Evolutionary conservation across 2,113 vertebrate genomes (phyloP).

Genomic region (Struthidea cinerea): DNA sequence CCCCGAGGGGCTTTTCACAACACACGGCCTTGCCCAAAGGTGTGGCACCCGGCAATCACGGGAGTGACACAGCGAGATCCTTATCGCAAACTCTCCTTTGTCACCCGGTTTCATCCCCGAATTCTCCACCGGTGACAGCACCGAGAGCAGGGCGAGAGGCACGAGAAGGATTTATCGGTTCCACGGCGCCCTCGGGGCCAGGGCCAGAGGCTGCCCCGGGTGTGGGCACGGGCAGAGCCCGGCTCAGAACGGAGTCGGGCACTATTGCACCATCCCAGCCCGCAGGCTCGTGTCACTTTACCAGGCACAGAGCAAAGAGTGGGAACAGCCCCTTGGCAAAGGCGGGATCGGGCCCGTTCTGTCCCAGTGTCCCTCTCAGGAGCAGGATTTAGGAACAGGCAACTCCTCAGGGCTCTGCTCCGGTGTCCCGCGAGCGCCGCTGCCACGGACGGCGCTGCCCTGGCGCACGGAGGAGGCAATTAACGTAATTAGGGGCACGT

Average conservation of each 20-base stretch:
- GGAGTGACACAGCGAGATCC: background rate
- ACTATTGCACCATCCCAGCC: rapidly evolving
- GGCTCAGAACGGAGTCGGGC: rapidly evolving
- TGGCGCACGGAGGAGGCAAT: background rate
- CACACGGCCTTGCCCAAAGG: rapidly evolving
- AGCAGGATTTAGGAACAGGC: background rate
- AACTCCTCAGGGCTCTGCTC: background rate
- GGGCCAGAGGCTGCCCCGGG: background rate
- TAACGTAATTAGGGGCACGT: background rate
- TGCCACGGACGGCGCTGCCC: background rate
- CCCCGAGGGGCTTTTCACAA: background rate
- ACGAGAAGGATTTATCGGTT: rapidly evolving
- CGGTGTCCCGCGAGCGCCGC: background rate
- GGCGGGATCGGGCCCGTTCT: rapidly evolving
- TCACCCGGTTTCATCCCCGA: background rate
- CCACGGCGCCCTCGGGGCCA: rapidly evolving
- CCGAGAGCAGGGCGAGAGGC: background rate
- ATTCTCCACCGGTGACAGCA: background rate
- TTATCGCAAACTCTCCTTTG: background rate
- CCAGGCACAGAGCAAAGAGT: rapidly evolving
- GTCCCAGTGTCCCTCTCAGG: rapidly evolving
- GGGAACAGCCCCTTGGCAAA: rapidly evolving
- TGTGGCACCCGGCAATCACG: background rate
- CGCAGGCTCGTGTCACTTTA: rapidly evolving
- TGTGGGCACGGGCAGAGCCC: rapidly evolving